phyloP scores from a whole-genome alignment of 2,888 invertebrate genomes.

The Trilocha varians region DNA sequence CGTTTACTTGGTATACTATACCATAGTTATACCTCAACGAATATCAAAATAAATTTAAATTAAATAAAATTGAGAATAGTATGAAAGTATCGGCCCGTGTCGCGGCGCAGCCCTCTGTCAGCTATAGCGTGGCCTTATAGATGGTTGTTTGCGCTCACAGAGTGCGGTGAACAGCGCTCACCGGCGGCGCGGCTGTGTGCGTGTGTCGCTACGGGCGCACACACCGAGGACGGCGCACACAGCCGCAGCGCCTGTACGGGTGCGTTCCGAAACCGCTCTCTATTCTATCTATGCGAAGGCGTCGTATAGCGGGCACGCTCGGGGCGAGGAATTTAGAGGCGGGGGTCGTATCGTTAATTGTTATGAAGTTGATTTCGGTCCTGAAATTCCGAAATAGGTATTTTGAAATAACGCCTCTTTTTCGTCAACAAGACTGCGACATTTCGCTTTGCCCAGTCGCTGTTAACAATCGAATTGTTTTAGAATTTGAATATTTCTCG shows the following conservation, averaged over 20 bases:
- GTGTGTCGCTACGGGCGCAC: constrained; percentile 44
- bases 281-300: constrained; percentile 75
- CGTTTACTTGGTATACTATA: neutral
- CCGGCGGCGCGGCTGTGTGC: constrained; percentile 59
- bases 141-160: constrained; percentile 75
- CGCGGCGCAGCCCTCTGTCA: constrained; percentile 63
- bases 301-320: constrained; percentile 72
- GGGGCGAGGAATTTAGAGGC: constrained; percentile 74
- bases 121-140: constrained; percentile 75
- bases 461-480: constrained; percentile 1
- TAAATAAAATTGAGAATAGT: constrained; percentile 33
- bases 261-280: constrained; percentile 74
- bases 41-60: constrained; percentile 9
- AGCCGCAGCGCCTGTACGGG: constrained; percentile 43
- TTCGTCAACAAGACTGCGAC: constrained; percentile 37
- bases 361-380: constrained; percentile 74
- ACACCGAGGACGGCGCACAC: constrained; percentile 30
- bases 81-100: constrained; percentile 43
- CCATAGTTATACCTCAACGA: neutral
- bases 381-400: constrained; percentile 72
- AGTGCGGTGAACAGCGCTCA: constrained; percentile 75
- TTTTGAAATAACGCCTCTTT: constrained; percentile 70
- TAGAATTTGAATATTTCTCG: constrained; percentile 8
- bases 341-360: constrained; percentile 74
- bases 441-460: constrained; percentile 15